Evolutionary conservation across 2,113 vertebrate genomes (phyloP).

Genomic region (Acrocephalus arundinaceus): DNA sequence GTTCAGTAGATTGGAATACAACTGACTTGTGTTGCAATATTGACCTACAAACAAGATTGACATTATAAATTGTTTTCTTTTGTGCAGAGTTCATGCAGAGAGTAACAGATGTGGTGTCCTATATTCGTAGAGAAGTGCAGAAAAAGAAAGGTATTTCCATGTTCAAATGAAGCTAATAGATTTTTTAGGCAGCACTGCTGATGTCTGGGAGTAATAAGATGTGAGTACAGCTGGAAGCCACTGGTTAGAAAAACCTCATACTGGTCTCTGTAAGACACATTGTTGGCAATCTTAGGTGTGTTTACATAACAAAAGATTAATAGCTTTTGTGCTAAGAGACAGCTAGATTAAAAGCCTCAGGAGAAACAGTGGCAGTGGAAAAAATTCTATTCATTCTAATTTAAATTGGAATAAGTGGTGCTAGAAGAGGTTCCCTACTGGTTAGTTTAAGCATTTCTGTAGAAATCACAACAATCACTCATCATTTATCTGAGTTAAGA

Average conservation of each 20-base stretch:
- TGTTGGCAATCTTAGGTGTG: neutral
- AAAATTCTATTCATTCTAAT: neutral
- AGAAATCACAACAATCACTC: neutral
- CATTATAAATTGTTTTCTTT: slow-evolving; percentile 5
- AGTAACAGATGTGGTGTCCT: neutral
- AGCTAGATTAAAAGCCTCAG: neutral
- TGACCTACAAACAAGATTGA: neutral
- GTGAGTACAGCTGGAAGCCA: neutral
- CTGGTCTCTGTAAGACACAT: neutral
- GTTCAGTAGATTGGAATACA: neutral
- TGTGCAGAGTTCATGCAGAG: slow-evolving; percentile 24
- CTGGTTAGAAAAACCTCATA: neutral
- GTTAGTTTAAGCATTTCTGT: neutral
- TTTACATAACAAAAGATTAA: slow-evolving; percentile 19
- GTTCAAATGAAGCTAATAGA: neutral
- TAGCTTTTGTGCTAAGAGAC: neutral
- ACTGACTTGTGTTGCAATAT: neutral
- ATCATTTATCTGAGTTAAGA: neutral
- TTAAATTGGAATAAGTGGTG: neutral
- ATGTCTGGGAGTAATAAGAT: neutral
- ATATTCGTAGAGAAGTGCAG: neutral
- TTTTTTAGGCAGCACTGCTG: neutral
- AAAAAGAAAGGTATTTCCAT: slow-evolving; percentile 60
- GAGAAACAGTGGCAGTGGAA: neutral
- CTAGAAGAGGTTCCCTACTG: neutral